Evolutionary conservation across 2,113 vertebrate species (phyloP).

Genomic region (Picathartes gymnocephalus): DNA sequence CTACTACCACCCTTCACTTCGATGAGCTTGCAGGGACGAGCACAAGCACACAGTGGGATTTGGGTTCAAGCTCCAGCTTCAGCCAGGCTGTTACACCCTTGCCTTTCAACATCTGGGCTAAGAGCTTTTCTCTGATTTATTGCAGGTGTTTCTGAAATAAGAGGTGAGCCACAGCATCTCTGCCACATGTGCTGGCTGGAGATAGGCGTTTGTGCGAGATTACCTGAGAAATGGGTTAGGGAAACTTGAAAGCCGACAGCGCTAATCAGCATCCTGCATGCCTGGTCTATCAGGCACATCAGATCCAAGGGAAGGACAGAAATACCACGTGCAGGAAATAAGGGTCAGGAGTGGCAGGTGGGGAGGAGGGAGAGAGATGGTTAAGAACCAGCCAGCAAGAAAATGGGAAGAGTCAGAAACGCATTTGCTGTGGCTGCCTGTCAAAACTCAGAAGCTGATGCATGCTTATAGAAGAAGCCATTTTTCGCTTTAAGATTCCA

Average conservation of each 20-base stretch:
- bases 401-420: not conserved
- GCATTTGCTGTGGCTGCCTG: not conserved
- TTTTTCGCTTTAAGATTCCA: not conserved
- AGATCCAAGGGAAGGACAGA: not conserved
- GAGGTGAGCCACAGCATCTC: not conserved
- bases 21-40: not conserved
- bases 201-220: not conserved
- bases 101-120: not conserved
- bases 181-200: not conserved
- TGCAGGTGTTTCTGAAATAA: not conserved
- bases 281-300: not conserved
- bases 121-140: conserved; percentile 12
- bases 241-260: not conserved
- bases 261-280: not conserved
- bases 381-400: not conserved
- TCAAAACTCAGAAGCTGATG: conserved; percentile 21
- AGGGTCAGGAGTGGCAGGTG: not conserved
- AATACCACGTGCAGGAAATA: not conserved
- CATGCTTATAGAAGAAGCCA: not conserved
- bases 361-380: not conserved
- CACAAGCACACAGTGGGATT: not conserved
- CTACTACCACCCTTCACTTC: fast-evolving
- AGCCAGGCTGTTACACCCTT: not conserved
- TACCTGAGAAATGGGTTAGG: conserved; percentile 4
- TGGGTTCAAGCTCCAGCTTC: not conserved